Conservation (phyloP, 2,113 vertebrate species). For the Phalacrocorax carbo region DNA sequence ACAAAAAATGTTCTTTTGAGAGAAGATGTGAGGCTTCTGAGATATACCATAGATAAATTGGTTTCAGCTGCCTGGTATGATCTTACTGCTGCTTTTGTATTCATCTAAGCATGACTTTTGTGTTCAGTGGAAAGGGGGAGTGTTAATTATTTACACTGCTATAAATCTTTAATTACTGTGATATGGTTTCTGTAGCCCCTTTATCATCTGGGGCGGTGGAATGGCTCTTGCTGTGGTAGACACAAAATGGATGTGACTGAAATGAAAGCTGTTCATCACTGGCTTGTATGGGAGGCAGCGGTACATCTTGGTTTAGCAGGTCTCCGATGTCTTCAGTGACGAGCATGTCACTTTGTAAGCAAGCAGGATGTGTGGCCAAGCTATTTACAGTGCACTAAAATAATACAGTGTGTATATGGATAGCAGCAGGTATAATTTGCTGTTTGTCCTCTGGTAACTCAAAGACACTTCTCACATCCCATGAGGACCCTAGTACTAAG, state of each 20-base stretch:
- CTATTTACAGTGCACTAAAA: neutral
- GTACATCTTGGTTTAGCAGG: neutral
- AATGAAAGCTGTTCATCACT: neutral
- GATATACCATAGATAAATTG: neutral
- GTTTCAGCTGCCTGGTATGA: neutral
- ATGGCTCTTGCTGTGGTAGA: neutral
- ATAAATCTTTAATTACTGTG: conserved; percentile 21
- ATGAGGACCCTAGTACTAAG: neutral
- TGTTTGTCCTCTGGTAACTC: neutral
- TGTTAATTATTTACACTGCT: conserved; percentile 51
- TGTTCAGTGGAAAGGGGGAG: neutral
- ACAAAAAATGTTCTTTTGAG: neutral
- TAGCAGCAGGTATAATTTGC: neutral
- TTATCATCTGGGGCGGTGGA: neutral
- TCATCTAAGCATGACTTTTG: conserved; percentile 19
- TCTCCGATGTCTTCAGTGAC: neutral
- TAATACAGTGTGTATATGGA: neutral
- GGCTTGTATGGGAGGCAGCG: neutral
- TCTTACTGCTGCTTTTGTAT: conserved; percentile 1
- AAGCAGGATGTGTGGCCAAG: neutral
- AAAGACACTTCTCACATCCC: neutral
- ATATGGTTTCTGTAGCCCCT: neutral
- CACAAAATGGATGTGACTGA: neutral
- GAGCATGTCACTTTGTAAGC: neutral
- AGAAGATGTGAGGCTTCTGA: neutral